These are phyloP conservation scores for Limenitis camilla DNA, from an alignment of 2,888 invertebrate genomes.

Conservation along the genomic window DNA sequence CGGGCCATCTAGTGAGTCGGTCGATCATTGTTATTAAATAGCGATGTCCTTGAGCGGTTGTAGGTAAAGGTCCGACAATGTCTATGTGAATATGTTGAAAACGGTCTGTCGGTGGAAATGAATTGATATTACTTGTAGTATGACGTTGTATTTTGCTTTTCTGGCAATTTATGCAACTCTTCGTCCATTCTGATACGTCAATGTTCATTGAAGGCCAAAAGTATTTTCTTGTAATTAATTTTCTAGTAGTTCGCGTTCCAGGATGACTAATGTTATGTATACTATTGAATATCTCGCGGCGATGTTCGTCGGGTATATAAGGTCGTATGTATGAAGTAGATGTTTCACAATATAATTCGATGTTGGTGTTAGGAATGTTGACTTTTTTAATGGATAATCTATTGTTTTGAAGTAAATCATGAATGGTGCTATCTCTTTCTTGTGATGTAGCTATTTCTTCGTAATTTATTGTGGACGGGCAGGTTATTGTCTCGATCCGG, in stretches of 20 bases:
- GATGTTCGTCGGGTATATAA: background rate
- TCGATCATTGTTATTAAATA: slow-evolving; percentile 27
- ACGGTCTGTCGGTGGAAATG: slow-evolving; percentile 10
- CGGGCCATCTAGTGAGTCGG: slow-evolving; percentile 24
- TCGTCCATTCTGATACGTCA: slow-evolving; percentile 5
- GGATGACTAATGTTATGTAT: background rate
- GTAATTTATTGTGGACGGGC: slow-evolving; percentile 10
- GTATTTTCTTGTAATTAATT: background rate
- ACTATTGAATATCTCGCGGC: background rate
- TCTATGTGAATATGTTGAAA: slow-evolving; percentile 26
- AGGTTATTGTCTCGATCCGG: slow-evolving; percentile 24
- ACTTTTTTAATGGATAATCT: background rate
- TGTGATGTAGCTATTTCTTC: slow-evolving; percentile 10
- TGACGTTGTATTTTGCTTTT: slow-evolving; percentile 17
- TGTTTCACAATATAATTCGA: background rate
- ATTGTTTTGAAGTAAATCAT: slow-evolving; percentile 1
- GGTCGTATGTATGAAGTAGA: background rate
- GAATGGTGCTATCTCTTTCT: slow-evolving; percentile 2
- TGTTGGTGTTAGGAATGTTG: background rate
- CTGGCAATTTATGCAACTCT: slow-evolving; percentile 11
- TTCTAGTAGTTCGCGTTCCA: background rate
- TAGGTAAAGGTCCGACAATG: slow-evolving; percentile 18
- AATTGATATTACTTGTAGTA: slow-evolving; percentile 4
- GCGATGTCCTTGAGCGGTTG: slow-evolving; percentile 16
- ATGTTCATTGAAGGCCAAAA: slow-evolving; percentile 12